Conservation (phyloP, 2,113 vertebrate species). For the Callipepla californica region DNA sequence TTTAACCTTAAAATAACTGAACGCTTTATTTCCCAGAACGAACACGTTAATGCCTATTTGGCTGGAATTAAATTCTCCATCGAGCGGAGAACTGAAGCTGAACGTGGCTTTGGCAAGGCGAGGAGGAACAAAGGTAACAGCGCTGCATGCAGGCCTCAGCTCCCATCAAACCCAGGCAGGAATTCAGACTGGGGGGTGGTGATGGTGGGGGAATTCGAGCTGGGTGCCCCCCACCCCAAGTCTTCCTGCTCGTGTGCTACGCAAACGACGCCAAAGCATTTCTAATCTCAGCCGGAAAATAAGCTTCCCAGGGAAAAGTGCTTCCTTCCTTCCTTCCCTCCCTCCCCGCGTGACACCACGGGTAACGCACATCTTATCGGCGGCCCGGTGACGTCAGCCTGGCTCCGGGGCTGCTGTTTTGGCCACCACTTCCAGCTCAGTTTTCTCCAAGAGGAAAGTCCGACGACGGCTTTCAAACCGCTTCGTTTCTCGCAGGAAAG, state of each 20-base stretch:
- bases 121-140: conserved; percentile 31
- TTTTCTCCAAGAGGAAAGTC: conserved; percentile 30
- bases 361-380: conserved; percentile 14
- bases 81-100: conserved; percentile 7
- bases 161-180: background rate
- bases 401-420: conserved; percentile 17
- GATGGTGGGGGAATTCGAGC: too few species aligned
- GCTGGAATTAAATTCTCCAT: conserved; percentile 19
- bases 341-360: background rate
- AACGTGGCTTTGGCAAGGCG: conserved; percentile 25
- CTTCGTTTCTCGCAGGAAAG: background rate
- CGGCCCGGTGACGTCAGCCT: background rate
- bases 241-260: background rate
- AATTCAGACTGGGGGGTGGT: background rate
- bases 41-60: background rate
- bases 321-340: conserved; percentile 22
- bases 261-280: background rate
- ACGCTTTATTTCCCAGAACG: background rate
- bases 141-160: background rate
- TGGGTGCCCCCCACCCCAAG: background rate
- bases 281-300: conserved; percentile 8
- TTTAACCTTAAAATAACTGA: background rate
- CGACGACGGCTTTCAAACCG: background rate
- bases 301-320: background rate
- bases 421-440: background rate